Evolutionary conservation across 2,888 invertebrate genomes (phyloP).

Genomic region (Lacanobia oleracea): DNA sequence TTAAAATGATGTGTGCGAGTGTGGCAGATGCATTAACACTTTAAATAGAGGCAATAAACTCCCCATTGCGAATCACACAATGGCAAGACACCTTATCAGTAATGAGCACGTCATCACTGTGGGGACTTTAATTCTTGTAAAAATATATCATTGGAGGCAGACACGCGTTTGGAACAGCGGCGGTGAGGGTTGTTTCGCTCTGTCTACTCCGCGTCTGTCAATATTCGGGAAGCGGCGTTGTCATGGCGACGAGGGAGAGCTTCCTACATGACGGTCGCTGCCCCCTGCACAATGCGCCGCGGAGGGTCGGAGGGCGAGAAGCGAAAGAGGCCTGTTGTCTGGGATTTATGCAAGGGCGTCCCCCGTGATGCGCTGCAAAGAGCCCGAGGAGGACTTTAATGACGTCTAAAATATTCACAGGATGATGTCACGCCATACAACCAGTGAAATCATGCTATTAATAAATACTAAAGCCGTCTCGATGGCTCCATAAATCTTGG

Average conservation of each 20-base stretch:
- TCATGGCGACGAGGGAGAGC: conserved; percentile 86
- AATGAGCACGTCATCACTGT: conserved; percentile 82
- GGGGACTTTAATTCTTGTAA: conserved; percentile 79
- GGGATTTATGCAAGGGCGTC: conserved; percentile 81
- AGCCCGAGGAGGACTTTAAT: conserved; percentile 59
- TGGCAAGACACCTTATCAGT: conserved; percentile 82
- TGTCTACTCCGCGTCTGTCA: conserved; percentile 84
- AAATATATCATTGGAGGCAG: conserved; percentile 83
- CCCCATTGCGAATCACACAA: conserved; percentile 74
- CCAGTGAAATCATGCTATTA: conserved; percentile 30
- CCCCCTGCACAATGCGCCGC: conserved; percentile 83
- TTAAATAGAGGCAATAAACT: conserved; percentile 71
- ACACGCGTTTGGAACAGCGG: conserved; percentile 67
- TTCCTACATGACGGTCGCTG: conserved; percentile 81
- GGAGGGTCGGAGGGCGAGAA: conserved; percentile 81
- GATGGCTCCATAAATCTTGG: conserved; percentile 47
- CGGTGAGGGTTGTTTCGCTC: conserved; percentile 65
- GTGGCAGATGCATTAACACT: conserved; percentile 65
- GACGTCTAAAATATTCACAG: conserved; percentile 65
- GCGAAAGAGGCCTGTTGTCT: conserved; percentile 80
- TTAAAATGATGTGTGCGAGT: conserved; percentile 27
- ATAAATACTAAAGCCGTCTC: conserved; percentile 23
- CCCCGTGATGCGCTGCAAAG: conserved; percentile 61
- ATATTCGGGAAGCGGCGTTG: conserved; percentile 86
- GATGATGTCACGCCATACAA: conserved; percentile 42